Evolutionary conservation across 2,888 invertebrate species (phyloP).

Genomic region (Latheticus oryzae): DNA sequence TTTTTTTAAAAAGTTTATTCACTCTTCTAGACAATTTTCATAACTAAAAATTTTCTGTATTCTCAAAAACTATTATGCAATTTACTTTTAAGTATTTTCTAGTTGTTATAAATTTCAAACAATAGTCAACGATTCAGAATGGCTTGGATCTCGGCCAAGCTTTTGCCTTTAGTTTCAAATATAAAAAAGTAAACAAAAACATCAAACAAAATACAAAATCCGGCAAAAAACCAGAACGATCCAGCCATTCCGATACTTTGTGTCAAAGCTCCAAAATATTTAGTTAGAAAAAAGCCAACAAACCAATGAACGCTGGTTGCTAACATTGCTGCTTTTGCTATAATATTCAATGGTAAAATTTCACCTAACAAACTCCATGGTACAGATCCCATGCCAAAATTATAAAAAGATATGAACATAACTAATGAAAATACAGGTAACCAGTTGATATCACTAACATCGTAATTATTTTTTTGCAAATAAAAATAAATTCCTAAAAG

Average conservation of each 20-base stretch:
- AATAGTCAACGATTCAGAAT: constrained; percentile 41
- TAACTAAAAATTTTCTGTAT: no score
- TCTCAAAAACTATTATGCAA: no score
- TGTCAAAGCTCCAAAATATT: constrained; percentile 74
- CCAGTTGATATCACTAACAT: constrained; percentile 48
- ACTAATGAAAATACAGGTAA: constrained; percentile 65
- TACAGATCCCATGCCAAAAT: constrained; percentile 77
- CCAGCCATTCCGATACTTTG: constrained; percentile 71
- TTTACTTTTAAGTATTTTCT: no score
- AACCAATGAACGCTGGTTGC: constrained; percentile 82
- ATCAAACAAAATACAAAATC: constrained; percentile 48
- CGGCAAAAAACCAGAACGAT: constrained; percentile 79
- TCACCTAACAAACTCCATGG: constrained; percentile 75
- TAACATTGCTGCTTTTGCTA: constrained; percentile 65
- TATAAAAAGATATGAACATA: constrained; percentile 78
- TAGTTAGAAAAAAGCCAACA: constrained; percentile 80
- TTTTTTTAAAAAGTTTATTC: no score
- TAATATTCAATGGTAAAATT: constrained; percentile 82
- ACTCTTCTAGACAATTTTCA: no score
- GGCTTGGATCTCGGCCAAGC: constrained; percentile 83
- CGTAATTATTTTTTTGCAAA: constrained; percentile 63
- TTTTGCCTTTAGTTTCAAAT: constrained; percentile 85
- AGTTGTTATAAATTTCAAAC: no score
- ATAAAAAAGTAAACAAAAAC: constrained; percentile 51
- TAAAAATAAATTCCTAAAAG: constrained; percentile 73